Evolutionary conservation across 2,888 invertebrate genomes (phyloP), one percentile per base, ranked within the genome.

Genomic region (Griposia aprilina): DNA sequence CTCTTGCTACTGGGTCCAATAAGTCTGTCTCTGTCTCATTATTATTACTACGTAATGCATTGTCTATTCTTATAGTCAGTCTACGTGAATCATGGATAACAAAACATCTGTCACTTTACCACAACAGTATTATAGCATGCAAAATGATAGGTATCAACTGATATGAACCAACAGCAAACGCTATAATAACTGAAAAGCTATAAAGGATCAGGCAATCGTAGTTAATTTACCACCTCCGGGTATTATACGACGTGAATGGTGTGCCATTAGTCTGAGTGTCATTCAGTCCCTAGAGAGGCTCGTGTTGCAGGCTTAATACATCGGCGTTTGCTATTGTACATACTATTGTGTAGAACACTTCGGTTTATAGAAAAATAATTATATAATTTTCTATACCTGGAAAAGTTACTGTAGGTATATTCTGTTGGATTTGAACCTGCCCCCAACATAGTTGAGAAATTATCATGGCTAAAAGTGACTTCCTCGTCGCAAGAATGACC

Each of bases 211-310:
- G 41, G 63, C 65, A 68, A 74, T 85, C 52, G 70, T 36, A 52
- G 65, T 59, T 81, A 83, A 85, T 77, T 74, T 23, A 20, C 66
- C 70, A 48, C 73, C 70, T 68, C 68, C n/a, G 48, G 30, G 67
- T 45, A 66, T 52, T 52, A 59, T 70, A 52, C 62, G 13, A n/a
- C 62, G 41, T 77, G 69, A 80, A 84, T 86, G 72, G 86, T 68
- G 48, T 10, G 20, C 85, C 78, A 85, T 85, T 85, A 87, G 76
- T 65, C 20, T n/a, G 76, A 85, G 85, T 85, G 87, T 87, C 85
- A 78, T 85, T 68, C 62, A 78, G 63, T 76, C 87, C 26, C 78
- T 20, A n/a, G 78, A 62, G 85, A 74, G 71, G 45, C 65, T 87
- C 81, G 59, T 74, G 75, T 84, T 87, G 75, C 87, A 67, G 55